Percentiles rank a stretch among this genome's conserved stretches.
Evolutionary conservation across 1,140 invertebrate species (phyloP).

Genomic region (Eufriesea mexicana): DNA sequence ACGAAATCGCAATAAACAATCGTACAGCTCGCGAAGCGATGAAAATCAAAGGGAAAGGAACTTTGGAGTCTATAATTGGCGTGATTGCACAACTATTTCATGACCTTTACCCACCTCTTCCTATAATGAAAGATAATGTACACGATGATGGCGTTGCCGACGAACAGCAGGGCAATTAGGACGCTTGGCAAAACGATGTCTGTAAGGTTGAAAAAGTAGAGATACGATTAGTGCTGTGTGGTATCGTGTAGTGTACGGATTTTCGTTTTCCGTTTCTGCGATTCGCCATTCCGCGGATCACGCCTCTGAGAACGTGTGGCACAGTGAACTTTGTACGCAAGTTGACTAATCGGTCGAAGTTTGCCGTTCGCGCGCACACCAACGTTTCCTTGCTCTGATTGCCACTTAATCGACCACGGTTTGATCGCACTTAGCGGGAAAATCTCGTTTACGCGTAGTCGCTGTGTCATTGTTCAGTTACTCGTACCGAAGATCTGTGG

Average conservation of each 20-base stretch:
- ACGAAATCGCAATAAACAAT: background rate
- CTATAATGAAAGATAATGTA: constrained; percentile 87
- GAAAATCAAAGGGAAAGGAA: background rate
- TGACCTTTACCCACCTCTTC: constrained; percentile 83
- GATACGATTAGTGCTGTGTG: constrained; percentile 28
- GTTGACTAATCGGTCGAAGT: constrained; percentile 43
- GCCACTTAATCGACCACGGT: background rate
- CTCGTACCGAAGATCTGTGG: background rate
- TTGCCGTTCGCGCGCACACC: constrained; percentile 6
- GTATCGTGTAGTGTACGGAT: background rate
- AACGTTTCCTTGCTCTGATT: constrained; percentile 24
- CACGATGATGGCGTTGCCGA: constrained; percentile 86
- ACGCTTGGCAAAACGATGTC: constrained; percentile 85
- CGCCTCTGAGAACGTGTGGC: constrained; percentile 25
- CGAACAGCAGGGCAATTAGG: constrained; percentile 85
- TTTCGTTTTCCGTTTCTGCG: background rate
- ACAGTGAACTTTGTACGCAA: constrained; percentile 66
- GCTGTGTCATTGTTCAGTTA: background rate
- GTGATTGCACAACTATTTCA: background rate
- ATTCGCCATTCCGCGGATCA: constrained; percentile 2
- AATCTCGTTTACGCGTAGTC: background rate
- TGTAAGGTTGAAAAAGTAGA: constrained; percentile 79
- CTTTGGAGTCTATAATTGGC: background rate
- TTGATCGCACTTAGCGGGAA: background rate
- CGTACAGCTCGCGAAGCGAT: background rate